Conservation (phyloP, 2,888 invertebrate species). For the Formica aserva region DNA sequence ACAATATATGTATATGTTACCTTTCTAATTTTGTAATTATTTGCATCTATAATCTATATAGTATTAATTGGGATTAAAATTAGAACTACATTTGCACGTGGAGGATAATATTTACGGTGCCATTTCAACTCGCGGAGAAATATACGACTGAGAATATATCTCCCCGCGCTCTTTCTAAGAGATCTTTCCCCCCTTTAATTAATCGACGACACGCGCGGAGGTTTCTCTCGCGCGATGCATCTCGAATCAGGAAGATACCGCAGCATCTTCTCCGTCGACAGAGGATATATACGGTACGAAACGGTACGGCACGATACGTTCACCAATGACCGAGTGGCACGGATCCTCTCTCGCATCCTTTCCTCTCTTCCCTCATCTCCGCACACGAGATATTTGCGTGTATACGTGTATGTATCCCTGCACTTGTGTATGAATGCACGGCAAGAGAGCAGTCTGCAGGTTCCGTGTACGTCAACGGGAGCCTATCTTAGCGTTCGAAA, state of each 20-base stretch:
- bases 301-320: constrained; percentile 82
- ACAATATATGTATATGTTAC: background rate
- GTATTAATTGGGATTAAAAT: background rate
- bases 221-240: constrained; percentile 40
- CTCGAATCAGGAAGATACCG: constrained; percentile 40
- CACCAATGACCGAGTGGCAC: constrained; percentile 86
- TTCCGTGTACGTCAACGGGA: constrained; percentile 62
- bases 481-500: constrained; percentile 66
- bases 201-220: constrained; percentile 46
- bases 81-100: background rate
- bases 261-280: constrained; percentile 33
- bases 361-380: constrained; percentile 71
- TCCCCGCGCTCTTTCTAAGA: constrained; percentile 33
- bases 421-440: constrained; percentile 4
- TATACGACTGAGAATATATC: background rate
- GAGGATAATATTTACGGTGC: background rate
- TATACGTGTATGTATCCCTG: background rate
- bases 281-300: constrained; percentile 71
- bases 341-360: constrained; percentile 79
- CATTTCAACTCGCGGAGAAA: background rate
- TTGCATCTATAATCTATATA: background rate
- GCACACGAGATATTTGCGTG: background rate
- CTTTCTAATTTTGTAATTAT: background rate
- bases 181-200: constrained; percentile 30
- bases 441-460: constrained; percentile 36